phyloP scores from a whole-genome alignment of 1,140 invertebrate species.

The Drosophila kikkawai region DNA sequence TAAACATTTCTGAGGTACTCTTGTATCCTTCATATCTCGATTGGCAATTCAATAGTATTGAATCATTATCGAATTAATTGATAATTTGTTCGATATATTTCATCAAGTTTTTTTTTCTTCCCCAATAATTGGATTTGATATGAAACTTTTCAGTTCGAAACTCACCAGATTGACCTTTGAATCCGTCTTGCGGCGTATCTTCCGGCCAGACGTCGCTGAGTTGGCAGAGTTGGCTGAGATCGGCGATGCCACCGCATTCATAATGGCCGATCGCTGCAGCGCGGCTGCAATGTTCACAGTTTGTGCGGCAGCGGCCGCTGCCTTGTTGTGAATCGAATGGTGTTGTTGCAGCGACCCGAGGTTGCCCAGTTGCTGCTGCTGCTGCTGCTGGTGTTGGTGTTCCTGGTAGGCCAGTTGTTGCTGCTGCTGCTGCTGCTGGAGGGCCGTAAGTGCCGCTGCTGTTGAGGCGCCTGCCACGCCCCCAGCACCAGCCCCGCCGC shows the following conservation, averaged over 20 bases:
- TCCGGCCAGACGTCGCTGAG: constrained; percentile 75
- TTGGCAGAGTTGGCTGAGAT: constrained; percentile 75
- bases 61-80: no score
- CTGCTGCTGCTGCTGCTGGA: constrained; percentile 58
- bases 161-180: constrained; percentile 84
- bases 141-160: neutral
- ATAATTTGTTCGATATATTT: neutral
- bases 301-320: constrained; percentile 53
- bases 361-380: constrained; percentile 52
- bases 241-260: constrained; percentile 85
- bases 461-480: constrained; percentile 57
- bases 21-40: neutral
- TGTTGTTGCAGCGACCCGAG: constrained; percentile 45
- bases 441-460: constrained; percentile 49
- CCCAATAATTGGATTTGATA: neutral
- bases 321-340: constrained; percentile 60
- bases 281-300: constrained; percentile 67
- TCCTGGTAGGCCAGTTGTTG: constrained; percentile 52
- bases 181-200: constrained; percentile 83
- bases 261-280: constrained; percentile 77
- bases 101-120: no score
- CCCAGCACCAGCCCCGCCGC: constrained; percentile 60
- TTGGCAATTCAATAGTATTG: neutral
- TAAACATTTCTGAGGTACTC: no score
- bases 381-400: constrained; percentile 33